Evolutionary conservation across 2,888 invertebrate genomes (phyloP).

Genomic region (Tachina grossa): DNA sequence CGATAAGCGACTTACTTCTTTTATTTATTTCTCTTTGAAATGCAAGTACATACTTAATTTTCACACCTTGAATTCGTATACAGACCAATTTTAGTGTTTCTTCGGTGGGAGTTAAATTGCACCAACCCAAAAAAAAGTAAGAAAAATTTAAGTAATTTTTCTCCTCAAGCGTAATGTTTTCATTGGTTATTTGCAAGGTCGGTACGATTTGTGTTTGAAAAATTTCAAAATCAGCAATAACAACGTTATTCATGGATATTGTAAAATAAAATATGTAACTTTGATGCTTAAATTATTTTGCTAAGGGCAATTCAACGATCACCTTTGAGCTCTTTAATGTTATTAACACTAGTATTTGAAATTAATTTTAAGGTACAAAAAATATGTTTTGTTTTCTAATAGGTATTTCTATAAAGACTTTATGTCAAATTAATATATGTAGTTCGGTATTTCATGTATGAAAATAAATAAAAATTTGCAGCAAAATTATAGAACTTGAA

Average conservation of each 20-base stretch:
- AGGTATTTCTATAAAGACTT: background rate
- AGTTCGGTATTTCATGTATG: too few species aligned
- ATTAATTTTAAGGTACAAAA: too few species aligned
- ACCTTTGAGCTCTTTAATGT: background rate
- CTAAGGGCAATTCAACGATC: slow-evolving; percentile 6
- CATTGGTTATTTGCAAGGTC: slow-evolving; percentile 44
- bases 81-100: slow-evolving; percentile 27
- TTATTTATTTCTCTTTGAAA: slow-evolving; percentile 36
- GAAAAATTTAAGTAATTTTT: slow-evolving; percentile 37
- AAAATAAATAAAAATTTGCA: too few species aligned
- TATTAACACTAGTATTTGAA: too few species aligned
- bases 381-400: background rate
- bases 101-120: slow-evolving; percentile 53
- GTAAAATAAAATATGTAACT: background rate
- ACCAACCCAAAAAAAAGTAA: background rate
- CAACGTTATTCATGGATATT: background rate
- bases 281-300: slow-evolving; percentile 34
- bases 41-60: slow-evolving; percentile 48
- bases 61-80: slow-evolving; percentile 60
- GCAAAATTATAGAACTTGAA: too few species aligned
- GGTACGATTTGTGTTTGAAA: slow-evolving; percentile 39
- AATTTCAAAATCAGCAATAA: background rate
- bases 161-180: slow-evolving; percentile 45
- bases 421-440: too few species aligned
- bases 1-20: slow-evolving; percentile 60